Base-by-base conservation (phyloP, 2,113 vertebrate genomes). In the Misgurnus anguillicaudatus region DNA sequence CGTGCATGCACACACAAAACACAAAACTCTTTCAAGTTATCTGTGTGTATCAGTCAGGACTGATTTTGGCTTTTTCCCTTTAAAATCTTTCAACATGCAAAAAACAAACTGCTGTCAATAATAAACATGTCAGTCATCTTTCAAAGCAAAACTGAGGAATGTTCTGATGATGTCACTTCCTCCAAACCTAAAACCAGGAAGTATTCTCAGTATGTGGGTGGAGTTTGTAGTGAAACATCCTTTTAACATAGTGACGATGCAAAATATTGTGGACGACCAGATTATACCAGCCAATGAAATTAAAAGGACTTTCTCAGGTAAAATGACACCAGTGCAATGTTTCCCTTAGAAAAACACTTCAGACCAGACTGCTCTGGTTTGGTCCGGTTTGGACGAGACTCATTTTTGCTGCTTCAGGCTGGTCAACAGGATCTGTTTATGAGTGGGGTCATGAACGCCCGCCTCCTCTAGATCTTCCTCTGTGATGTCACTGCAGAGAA, bases 381-480 rank as follows among this genome's bases (percentile, higher is more conserved):
- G n/a, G n/a, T n/a, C n/a, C n/a, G n/a, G n/a, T n/a, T 47, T 21
- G 53, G 80, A 77, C 66, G 8, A 4, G 62, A 80, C 82, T 88
- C 77, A 89, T 83, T 92, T 91, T 61, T 87, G 87, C 64, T 86
- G 86, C 75, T 93, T 93, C 72, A 99, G 90, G 71, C 94, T 97
- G 82, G 96, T 94, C 90, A 99, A 89, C 62, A 99, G 92, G 19
- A 97, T 86, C 5, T 86, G 91, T 81, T 98, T 97, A 91, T 99
- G 97, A 76, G 86, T n/a, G 0, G 95, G 89, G 68, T 99, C 97
- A 36, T 91, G 88, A 69, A 98, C 94, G 0, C 97, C 97, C 0
- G 95, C 95, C 88, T 99, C 97, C 85, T 99, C 97, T 85, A 99
- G 87, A 88, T 99, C 97, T 80, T 98, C 97, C 84, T 98, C 96